Evolutionary conservation across 1,140 invertebrate genomes (phyloP), one percentile per base, ranked within the genome.

Genomic region (Diabrotica virgifera): DNA sequence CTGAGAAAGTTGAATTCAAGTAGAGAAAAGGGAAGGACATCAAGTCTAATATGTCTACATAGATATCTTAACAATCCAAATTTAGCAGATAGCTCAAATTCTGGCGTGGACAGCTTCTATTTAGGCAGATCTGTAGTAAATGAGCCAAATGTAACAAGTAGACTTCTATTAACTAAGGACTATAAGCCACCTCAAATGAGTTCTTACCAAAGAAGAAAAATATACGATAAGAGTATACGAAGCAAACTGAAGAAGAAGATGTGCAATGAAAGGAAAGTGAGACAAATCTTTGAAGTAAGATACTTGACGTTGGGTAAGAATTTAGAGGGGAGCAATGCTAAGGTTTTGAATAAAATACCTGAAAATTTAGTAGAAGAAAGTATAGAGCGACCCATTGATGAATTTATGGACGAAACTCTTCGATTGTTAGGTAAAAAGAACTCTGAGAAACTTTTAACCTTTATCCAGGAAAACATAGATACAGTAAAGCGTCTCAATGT

Each of bases 121-220:
- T n/a, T 10, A 61, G 37, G 52, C 50, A 59, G 59, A 59, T 46
- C 13, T 8, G 14, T 36, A 12, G 13, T 6, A 6, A 51, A 36
- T 37, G 38, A 60, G 58, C 14, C 36, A 13, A 24, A 52, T 36
- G 7, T 58, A 9, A 68, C 63, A 8, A 59, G 63, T 12, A 54
- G 62, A 54, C 56, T 72, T 6, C 64, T 72, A 10, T 53, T 72
- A n/a, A 70, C 70, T 8, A 72, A 72, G 59, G 55, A 66, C 35
- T 72, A 62, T 36, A 66, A 64, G 10, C 24, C 36, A 6, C 37
- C 60, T n/a, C 38, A 64, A 13, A 51, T 71, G 9, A 70, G 67
- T 50, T 38, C 71, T 3, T 72, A 67, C 50, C 61, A 72, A 24
- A 68, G 54, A 55, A 13, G 71, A 14, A 72, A 72, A 58, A 40